Evolutionary conservation across 2,888 invertebrate species (phyloP).

Genomic region (Bugulina stolonifera): DNA sequence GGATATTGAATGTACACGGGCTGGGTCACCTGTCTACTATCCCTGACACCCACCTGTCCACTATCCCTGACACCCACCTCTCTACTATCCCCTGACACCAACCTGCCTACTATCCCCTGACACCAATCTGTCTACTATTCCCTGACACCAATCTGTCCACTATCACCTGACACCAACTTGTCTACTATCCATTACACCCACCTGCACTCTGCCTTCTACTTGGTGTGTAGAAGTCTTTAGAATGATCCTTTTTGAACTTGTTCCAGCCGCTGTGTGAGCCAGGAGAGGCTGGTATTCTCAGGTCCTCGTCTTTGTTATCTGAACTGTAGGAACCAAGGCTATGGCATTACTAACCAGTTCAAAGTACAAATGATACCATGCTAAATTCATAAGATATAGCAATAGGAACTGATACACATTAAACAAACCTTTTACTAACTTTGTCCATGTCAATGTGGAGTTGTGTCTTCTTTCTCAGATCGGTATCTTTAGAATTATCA

Average conservation of each 20-base stretch:
- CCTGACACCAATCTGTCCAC: too few species aligned
- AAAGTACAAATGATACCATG: too few species aligned
- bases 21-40: too few species aligned
- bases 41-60: too few species aligned
- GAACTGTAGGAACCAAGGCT: background rate
- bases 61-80: too few species aligned
- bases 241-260: slow-evolving; percentile 3
- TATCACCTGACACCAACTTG: too few species aligned
- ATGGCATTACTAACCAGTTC: too few species aligned
- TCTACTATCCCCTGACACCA: too few species aligned
- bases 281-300: background rate
- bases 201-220: background rate
- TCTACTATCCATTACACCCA: slow-evolving; percentile 7
- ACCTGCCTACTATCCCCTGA: too few species aligned
- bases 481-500: background rate
- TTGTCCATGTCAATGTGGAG: background rate
- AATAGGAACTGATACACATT: background rate
- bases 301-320: slow-evolving; percentile 6
- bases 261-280: slow-evolving; percentile 11
- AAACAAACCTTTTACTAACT: background rate
- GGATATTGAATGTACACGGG: too few species aligned
- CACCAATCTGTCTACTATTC: too few species aligned
- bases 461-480: background rate
- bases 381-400: too few species aligned
- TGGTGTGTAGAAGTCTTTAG: slow-evolving; percentile 36